Percentiles rank a stretch among this genome's conserved stretches.
phyloP scores from a whole-genome alignment of 2,113 vertebrate genomes.

The Carollia perspicillata region DNA sequence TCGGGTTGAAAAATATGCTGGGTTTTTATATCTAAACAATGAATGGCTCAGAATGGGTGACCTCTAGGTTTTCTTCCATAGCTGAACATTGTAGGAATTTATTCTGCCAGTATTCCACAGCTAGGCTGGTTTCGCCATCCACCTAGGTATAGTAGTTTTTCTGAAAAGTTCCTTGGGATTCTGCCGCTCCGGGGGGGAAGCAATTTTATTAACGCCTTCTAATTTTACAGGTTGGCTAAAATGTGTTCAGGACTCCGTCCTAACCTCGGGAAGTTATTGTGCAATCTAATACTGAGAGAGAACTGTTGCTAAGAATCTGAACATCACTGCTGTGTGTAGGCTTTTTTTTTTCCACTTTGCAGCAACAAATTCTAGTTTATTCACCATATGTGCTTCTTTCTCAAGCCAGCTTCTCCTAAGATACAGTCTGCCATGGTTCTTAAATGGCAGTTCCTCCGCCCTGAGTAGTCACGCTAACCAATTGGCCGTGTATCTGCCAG shows the following conservation, averaged over 20 bases:
- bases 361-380: not conserved
- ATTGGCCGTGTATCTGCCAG: not conserved
- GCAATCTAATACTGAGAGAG: not conserved
- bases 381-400: not conserved
- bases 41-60: not conserved
- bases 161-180: conserved; percentile 14
- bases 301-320: not conserved
- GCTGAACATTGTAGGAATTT: conserved; percentile 9
- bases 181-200: not conserved
- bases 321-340: not conserved
- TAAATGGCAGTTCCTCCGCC: not conserved
- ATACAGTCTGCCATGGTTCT: not conserved
- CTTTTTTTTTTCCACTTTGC: not conserved
- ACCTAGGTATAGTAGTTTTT: not conserved
- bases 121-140: not conserved
- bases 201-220: not conserved
- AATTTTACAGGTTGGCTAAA: not conserved
- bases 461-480: not conserved
- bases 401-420: not conserved
- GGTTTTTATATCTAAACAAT: not conserved
- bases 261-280: conserved; percentile 2
- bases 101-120: not conserved
- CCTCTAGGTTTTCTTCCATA: not conserved
- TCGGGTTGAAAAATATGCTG: not conserved
- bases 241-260: not conserved